Conservation (phyloP, 1,140 invertebrate genomes). For the Samia ricini region DNA sequence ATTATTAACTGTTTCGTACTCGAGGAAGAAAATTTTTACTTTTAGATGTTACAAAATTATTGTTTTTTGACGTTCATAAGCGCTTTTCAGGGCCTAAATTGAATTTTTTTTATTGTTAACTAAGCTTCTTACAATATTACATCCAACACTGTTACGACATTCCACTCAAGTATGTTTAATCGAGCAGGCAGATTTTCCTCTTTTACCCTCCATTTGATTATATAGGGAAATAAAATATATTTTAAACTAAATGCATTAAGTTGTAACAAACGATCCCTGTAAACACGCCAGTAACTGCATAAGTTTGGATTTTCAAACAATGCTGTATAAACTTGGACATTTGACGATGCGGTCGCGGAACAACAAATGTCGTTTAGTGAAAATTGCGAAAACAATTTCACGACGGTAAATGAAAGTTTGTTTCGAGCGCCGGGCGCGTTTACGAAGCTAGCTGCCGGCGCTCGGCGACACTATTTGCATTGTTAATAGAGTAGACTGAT, state of each 20-base stretch:
- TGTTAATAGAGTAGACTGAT: conserved; percentile 62
- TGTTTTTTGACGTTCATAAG: too few relatives aligned
- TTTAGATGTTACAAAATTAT: too few relatives aligned
- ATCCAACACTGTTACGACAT: too few relatives aligned
- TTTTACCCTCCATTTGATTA: too few relatives aligned
- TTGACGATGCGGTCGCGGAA: conserved; percentile 20
- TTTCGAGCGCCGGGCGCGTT: conserved; percentile 43
- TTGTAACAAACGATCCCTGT: conserved; percentile 58
- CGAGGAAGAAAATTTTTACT: too few relatives aligned
- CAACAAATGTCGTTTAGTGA: background rate
- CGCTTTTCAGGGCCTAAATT: too few relatives aligned
- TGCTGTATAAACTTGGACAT: conserved; percentile 39
- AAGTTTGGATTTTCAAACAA: conserved; percentile 63
- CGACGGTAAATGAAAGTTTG: conserved; percentile 20
- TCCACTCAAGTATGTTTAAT: too few relatives aligned
- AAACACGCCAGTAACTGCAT: conserved; percentile 56
- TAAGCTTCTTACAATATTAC: too few relatives aligned
- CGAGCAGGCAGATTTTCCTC: too few relatives aligned
- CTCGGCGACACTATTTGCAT: conserved; percentile 47
- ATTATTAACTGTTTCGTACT: too few relatives aligned
- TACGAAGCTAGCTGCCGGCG: conserved; percentile 48
- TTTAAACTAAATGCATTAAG: conserved; percentile 61
- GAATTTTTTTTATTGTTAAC: too few relatives aligned
- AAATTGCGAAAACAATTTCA: background rate
- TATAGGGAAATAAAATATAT: conserved; percentile 32